Evolutionary conservation across 2,888 invertebrate species (phyloP), one percentile per base, ranked within the genome.

Genomic region (Erebia ligea): DNA sequence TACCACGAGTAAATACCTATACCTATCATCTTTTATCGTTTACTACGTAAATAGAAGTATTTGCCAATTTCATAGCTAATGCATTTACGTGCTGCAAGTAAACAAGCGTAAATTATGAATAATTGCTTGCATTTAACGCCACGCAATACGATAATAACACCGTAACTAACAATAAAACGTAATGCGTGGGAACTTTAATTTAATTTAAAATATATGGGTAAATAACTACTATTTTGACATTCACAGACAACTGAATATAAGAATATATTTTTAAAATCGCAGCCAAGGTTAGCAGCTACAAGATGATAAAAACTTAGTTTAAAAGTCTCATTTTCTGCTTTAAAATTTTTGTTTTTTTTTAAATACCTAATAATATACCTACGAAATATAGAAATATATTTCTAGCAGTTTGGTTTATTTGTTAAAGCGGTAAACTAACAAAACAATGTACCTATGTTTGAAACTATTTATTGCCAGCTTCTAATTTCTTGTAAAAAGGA

Each of bases 321-420:
- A n/a, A 45, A 9, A 52, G n/a, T 52, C 17, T 52, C 17, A 52
- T 15, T 50, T 50, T 50, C 17, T n/a, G 11, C 9, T 17, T n/a
- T 52, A 52, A 6, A 19, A 11, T 17, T 19, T 54, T 54, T 58
- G n/a, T 34, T 2, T 54, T 58, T 34, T 34, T 2, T 8, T 15
- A 13, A 25, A 57, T 34, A 34, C 6, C 6, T 6, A 34, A 59
- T 17, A 11, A 21, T 62, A 48, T 45, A 42, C 42, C 61, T 61
- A n/a, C 34, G 34, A 9, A 54, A 13, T 58, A 19, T 17, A 42
- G 17, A 62, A 48, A 48, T 45, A 13, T 42, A 6, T 45, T 10
- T 19, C 40, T 64, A 25, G 71, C 71, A 71, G 71, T 68, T 68
- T 67, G 34, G 34, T 34, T 34, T 34, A 34, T 34, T 34, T 34